Conservation (phyloP, 2,113 vertebrate genomes). For the Indri indri region DNA sequence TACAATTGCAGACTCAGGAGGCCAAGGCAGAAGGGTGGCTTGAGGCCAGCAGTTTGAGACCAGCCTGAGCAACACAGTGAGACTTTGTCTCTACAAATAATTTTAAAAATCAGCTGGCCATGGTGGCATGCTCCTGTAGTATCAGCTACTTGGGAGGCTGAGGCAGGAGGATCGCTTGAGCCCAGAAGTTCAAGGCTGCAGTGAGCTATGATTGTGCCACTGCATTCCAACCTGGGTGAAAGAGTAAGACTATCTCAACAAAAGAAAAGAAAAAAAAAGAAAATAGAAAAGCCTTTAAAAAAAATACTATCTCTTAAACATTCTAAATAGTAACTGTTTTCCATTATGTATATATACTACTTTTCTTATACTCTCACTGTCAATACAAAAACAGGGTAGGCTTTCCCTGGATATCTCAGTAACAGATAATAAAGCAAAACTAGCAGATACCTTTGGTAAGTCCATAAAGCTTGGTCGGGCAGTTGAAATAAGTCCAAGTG, state of each 20-base stretch:
- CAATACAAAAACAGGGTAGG: neutral
- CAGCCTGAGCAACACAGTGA: too few relatives aligned
- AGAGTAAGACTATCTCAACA: too few relatives aligned
- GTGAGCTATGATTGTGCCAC: neutral
- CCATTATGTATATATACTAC: neutral
- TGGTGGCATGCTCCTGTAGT: too few relatives aligned
- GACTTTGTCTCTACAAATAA: too few relatives aligned
- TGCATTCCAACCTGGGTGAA: too few relatives aligned
- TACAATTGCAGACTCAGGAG: too few relatives aligned
- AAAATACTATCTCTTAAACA: neutral
- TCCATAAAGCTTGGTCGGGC: conserved; percentile 99
- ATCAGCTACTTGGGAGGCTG: neutral
- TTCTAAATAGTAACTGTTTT: neutral
- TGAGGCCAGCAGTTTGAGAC: too few relatives aligned
- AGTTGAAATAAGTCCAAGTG: conserved; percentile 96
- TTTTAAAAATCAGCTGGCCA: too few relatives aligned
- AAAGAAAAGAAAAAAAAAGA: too few relatives aligned
- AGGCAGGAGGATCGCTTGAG: neutral
- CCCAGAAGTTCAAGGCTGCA: neutral
- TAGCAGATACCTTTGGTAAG: conserved; percentile 93
- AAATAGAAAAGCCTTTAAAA: too few relatives aligned
- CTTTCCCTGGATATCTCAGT: conserved; percentile 2
- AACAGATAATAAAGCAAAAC: neutral
- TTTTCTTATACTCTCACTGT: neutral
- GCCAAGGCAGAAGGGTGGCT: too few relatives aligned